phyloP scores from a whole-genome alignment of 2,113 vertebrate species.

The Symphodus melops region DNA sequence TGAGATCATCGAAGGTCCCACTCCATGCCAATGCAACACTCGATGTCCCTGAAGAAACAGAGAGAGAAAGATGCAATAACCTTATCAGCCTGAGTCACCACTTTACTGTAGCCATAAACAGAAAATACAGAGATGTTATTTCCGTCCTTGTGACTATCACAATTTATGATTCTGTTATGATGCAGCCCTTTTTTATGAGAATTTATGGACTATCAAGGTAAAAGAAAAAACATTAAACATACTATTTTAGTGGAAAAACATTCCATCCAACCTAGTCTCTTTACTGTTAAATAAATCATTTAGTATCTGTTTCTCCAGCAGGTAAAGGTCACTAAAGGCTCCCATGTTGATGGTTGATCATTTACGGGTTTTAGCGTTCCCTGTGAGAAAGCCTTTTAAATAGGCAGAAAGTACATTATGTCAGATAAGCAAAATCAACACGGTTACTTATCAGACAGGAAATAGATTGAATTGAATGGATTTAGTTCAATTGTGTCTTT shows the following conservation, averaged over 20 bases:
- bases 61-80: constrained; percentile 44
- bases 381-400: constrained; percentile 9
- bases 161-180: constrained; percentile 14
- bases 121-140: not conserved
- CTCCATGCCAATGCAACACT: constrained; percentile 91
- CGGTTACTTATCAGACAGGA: too few species aligned
- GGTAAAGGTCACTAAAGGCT: constrained; percentile 41
- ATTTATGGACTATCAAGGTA: not conserved
- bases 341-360: constrained; percentile 60
- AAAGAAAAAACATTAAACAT: not conserved
- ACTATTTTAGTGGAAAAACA: not conserved
- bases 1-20: constrained; percentile 87
- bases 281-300: constrained; percentile 2
- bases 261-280: not conserved
- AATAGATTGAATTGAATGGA: not conserved
- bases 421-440: not conserved
- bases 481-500: not conserved
- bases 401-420: not conserved
- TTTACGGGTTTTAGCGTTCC: constrained; percentile 37
- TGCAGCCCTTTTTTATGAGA: constrained; percentile 7
- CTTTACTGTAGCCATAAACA: constrained; percentile 52
- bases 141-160: not conserved
- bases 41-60: constrained; percentile 81
- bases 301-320: constrained; percentile 35
- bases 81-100: constrained; percentile 20